Percentiles rank a stretch among this genome's conserved stretches.
These are phyloP conservation scores for Caenorhabditis elegans DNA, from an alignment of 1,140 invertebrate species.

Conservation along the genomic window DNA sequence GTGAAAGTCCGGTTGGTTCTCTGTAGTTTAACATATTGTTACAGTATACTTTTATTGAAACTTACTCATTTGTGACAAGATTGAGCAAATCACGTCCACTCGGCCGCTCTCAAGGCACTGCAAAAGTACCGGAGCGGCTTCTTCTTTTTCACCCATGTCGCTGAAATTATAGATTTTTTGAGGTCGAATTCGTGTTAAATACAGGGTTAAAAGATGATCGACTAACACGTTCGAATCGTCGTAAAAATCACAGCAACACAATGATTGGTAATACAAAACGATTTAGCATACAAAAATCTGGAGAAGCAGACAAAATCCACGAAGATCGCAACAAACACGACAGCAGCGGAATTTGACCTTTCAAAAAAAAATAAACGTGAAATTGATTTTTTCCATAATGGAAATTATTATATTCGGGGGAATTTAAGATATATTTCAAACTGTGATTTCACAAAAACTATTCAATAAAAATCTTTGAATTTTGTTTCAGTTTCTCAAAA, in stretches of 20 bases:
- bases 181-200: no score
- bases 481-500: no score
- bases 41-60: neutral
- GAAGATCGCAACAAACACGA: no score
- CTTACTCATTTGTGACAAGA: slow-evolving; percentile 47
- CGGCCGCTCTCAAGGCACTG: slow-evolving; percentile 45
- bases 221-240: neutral
- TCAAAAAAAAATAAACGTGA: no score
- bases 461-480: no score
- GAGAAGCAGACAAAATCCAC: neutral
- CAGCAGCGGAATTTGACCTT: no score
- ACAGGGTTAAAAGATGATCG: neutral
- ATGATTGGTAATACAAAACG: neutral
- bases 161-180: neutral
- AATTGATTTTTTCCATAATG: no score
- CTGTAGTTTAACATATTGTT: neutral
- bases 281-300: neutral
- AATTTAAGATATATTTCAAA: no score
- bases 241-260: slow-evolving; percentile 9
- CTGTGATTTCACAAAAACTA: no score
- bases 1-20: slow-evolving; percentile 40
- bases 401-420: no score
- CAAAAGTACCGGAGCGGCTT: slow-evolving; percentile 38
- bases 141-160: slow-evolving; percentile 35
- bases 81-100: slow-evolving; percentile 48